Evolutionary conservation across 2,797 vertebrate genomes (phyloP), one percentile per base, ranked within the genome.

Genomic region (Pseudochaenichthys georgianus): DNA sequence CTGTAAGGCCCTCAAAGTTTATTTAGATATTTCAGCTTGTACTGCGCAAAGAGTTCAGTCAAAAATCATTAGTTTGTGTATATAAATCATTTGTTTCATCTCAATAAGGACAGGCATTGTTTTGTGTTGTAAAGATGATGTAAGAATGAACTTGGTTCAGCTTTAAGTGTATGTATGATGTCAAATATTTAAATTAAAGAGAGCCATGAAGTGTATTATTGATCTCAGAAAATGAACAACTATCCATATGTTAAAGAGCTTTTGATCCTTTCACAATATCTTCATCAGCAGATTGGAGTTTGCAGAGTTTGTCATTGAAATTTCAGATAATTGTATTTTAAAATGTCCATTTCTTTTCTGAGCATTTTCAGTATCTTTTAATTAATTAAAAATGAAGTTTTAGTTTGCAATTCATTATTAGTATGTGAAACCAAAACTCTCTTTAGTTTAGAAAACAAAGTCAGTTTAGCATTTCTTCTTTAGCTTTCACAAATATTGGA

Each of bases 401-500:
- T 43, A 0, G 16, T 38, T 41, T 64, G 3, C 23, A 59, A 47
- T 31, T 42, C 12, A 17, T 70, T 58, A 15, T 19, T 46, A 45
- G 3, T 17, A 17, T n/a, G 15, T 55, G 31, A 52, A 70, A 45
- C 21, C 19, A 11, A 31, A 4, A 8, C 8, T 38, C 12, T 43
- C 5, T 7, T 45, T 57, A 16, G 9, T 47, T 42, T 2, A 19
- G 43, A 70, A 53, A 47, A 65, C 13, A 38, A 6, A 5, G 21
- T 53, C 21, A 12, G 28, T 64, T 42, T 23, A 52, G 10, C 55
- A 2, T 64, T 50, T 17, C 12, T 50, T 72, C 43, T 3, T 9
- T 1, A 69, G 72, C 53, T 31, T 69, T 72, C n/a, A 34, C 2
- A 52, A 48, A 55, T 9, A 50, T 61, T 12, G 15, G n/a, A 64